A percentile compares a stretch with the other conserved stretches of the same genome.
Conservation (phyloP, 2,888 invertebrate species). For the Nomada goodeniana region DNA sequence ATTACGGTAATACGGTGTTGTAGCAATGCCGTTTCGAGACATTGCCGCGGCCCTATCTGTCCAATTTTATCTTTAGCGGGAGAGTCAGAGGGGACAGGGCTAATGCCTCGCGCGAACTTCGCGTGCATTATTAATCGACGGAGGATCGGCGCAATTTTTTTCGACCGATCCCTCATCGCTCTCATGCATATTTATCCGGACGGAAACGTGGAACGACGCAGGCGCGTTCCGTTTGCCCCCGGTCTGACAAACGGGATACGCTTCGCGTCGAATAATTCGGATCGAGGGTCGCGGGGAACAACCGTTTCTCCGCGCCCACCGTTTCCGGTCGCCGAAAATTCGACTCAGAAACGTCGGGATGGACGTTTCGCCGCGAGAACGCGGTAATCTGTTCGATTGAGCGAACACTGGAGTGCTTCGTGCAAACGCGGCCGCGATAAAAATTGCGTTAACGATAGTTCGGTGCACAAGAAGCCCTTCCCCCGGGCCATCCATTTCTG, state of each 20-base stretch:
- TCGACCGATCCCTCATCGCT: slow-evolving; percentile 7
- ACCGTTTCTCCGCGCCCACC: neutral
- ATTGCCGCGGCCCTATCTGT: slow-evolving; percentile 38
- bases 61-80: slow-evolving; percentile 43
- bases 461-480: too few relatives aligned
- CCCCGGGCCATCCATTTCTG: too few relatives aligned
- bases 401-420: too few relatives aligned
- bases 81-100: slow-evolving; percentile 36
- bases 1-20: slow-evolving; percentile 51
- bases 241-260: neutral
- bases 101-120: slow-evolving; percentile 10
- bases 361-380: too few relatives aligned
- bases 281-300: neutral
- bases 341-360: neutral
- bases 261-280: neutral
- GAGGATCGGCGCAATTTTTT: slow-evolving; percentile 16
- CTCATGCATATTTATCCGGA: slow-evolving; percentile 28
- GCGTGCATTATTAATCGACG: slow-evolving; percentile 43
- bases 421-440: too few relatives aligned
- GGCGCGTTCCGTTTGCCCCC: slow-evolving; percentile 1
- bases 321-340: neutral
- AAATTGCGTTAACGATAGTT: too few relatives aligned
- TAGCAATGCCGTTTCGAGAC: slow-evolving; percentile 49
- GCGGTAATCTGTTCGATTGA: too few relatives aligned
- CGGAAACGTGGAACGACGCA: slow-evolving; percentile 4